phyloP scores from a whole-genome alignment of 2,888 invertebrate species.

The Cenopis cana region DNA sequence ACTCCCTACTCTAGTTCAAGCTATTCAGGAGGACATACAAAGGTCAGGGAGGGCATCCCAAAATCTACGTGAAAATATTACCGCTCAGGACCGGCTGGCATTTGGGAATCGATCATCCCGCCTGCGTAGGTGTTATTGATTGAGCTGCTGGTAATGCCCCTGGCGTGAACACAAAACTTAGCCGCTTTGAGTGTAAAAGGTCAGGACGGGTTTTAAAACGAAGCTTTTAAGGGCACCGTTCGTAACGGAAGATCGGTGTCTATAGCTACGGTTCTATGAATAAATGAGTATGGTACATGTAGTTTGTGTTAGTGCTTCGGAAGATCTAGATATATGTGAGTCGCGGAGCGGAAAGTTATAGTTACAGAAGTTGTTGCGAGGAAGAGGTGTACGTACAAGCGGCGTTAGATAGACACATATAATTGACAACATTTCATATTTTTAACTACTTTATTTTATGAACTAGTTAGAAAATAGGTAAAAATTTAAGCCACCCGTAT shows the following conservation, averaged over 20 bases:
- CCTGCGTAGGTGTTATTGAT: constrained; percentile 46
- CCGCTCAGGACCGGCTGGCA: constrained; percentile 46
- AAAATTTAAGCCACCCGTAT: no score
- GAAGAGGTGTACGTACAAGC: background rate
- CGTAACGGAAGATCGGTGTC: constrained; percentile 15
- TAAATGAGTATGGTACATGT: background rate
- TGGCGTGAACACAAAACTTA: constrained; percentile 24
- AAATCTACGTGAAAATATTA: constrained; percentile 37
- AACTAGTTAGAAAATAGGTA: no score
- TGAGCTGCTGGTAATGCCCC: constrained; percentile 24
- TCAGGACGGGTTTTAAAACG: constrained; percentile 28
- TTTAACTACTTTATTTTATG: no score
- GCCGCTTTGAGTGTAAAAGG: constrained; percentile 30
- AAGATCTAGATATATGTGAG: constrained; percentile 1
- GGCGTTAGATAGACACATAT: no score
- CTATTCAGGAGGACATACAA: background rate
- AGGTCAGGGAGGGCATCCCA: background rate
- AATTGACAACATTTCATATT: no score
- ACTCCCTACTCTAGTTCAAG: background rate
- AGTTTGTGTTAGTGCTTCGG: background rate
- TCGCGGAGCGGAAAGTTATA: constrained; percentile 1
- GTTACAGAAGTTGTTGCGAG: constrained; percentile 3
- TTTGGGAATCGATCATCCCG: constrained; percentile 53
- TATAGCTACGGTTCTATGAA: background rate
- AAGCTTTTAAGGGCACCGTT: constrained; percentile 14